Base-by-base conservation (phyloP, 2,113 vertebrate genomes). In the Petrocephalus microphthalmus region DNA sequence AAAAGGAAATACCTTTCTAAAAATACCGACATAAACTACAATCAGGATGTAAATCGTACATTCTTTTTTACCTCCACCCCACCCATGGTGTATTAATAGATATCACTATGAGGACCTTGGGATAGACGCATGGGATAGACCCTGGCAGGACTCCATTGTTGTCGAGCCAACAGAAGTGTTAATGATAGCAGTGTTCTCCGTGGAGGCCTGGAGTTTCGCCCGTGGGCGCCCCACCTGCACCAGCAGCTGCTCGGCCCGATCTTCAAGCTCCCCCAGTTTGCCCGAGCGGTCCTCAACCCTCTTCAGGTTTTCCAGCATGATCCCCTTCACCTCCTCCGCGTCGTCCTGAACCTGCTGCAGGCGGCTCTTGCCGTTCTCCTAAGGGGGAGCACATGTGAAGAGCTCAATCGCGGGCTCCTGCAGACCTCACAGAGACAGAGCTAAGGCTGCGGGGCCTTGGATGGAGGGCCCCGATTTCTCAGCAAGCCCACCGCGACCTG, bases 1-100 rank as follows among this genome's bases (percentile, higher is more conserved):
- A 91, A 94, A 93, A 94, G 94, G 94, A 96, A 95, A 95, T 95
- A 90, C 93, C 93, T 92, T 93, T 95, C 95, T 93, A 95, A 94
- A 94, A 93, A 95, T 95, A 95, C 88, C 87, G 47, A 91, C 90
- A 91, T 94, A 92, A 95, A 94, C 89, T 93, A 93, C 89, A 92
- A 92, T 93, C 95, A 95, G 95, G 95, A 95, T 94, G 94, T 93
- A 94, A 94, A 95, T 93, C 92, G 89, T 93, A 94, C 92, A 93
- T 94, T 94, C 93, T 92, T 94, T 94, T 94, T 92, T 91, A 92
- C 91, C 84, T 57, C 85, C 91, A 92, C 92, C 93, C 94, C 93
- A 93, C 94, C 95, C 93, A 91, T 47, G 29, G 84, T 52, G 13
- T 95, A 95, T 94, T 95, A 93, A 93, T 93, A 94, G 92, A 91